Evolutionary conservation across 2,113 vertebrate genomes (phyloP).

Genomic region (Picathartes gymnocephalus): DNA sequence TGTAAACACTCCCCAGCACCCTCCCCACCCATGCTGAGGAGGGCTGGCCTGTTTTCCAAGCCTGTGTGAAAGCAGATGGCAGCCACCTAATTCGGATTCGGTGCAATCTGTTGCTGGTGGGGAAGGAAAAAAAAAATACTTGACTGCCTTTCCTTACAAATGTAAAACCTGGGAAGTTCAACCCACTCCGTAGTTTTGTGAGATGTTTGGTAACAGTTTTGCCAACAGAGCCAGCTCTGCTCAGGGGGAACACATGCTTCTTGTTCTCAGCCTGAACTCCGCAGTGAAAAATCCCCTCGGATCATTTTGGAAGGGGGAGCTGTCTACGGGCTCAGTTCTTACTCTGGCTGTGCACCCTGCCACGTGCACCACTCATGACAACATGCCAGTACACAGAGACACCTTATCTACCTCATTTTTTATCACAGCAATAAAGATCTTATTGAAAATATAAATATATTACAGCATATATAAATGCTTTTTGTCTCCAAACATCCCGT

Average conservation of each 20-base stretch:
- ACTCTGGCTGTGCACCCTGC: background rate
- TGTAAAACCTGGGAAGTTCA: conserved; percentile 57
- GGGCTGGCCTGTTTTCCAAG: conserved; percentile 17
- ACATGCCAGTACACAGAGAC: background rate
- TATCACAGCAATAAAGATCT: background rate
- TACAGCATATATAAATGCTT: background rate
- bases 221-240: conserved; percentile 40
- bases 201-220: conserved; percentile 41
- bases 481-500: background rate
- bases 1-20: background rate
- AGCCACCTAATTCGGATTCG: conserved; percentile 15
- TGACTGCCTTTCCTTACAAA: background rate
- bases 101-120: conserved; percentile 40
- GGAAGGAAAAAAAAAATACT: background rate
- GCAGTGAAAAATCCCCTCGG: background rate
- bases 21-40: background rate
- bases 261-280: background rate
- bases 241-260: conserved; percentile 38
- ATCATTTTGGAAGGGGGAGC: background rate
- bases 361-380: fast-evolving
- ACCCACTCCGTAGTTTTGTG: conserved; percentile 14
- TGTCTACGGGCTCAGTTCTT: background rate
- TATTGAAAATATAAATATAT: background rate
- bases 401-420: background rate
- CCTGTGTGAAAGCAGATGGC: conserved; percentile 47